Evolutionary conservation across 2,888 invertebrate species (phyloP), one percentile per base, ranked within the genome.

Genomic region (Dasysyrphus tricinctus): DNA sequence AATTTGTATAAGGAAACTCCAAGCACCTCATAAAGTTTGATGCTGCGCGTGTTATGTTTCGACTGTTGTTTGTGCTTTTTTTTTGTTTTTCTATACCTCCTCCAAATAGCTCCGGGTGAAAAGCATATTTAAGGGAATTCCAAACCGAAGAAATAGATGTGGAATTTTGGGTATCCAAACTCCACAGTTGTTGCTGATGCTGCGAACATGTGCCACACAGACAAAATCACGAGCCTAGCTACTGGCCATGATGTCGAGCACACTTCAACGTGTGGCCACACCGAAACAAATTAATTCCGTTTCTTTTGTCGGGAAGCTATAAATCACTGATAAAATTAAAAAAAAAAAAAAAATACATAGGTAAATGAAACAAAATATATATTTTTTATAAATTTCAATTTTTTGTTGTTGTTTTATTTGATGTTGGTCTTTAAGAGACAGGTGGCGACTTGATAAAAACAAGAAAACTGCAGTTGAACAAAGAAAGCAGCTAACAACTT

Each of bases 301-400:
- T 69, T 69, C 81, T 81, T 85, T 85, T 85, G 81, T 77, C 85
- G 85, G 85, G 81, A 85, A 56, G 81, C 73, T 85, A 85, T 85
- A 85, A 85, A 85, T 85, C 85, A 81, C 57, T 69, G 85, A 73
- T 80, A 72, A 75, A 84, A 80, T 14, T 76, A 72, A 65, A 75
- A 56, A 24, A 42, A 74, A 37, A 56, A 56, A 51, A 63, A 37
- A 51, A 56, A 65, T 2, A 24, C 24, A 37, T 9, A 39, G 37
- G 11, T 39, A 59, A 44, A 42, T 39, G 12, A 44, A 44, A 44
- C 3, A 14, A 6, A 19, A 19, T 24, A 51, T 29, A 54, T 19
- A n/a, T 54, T 11, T 49, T 39, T 47, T 32, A 11, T 49, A 34
- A n/a, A 19, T 34, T 49, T 59, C 1, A n/a, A 2, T 29, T 19